Evolutionary conservation across 2,888 invertebrate genomes (phyloP).

Genomic region (Synanthedon myopaeformis): DNA sequence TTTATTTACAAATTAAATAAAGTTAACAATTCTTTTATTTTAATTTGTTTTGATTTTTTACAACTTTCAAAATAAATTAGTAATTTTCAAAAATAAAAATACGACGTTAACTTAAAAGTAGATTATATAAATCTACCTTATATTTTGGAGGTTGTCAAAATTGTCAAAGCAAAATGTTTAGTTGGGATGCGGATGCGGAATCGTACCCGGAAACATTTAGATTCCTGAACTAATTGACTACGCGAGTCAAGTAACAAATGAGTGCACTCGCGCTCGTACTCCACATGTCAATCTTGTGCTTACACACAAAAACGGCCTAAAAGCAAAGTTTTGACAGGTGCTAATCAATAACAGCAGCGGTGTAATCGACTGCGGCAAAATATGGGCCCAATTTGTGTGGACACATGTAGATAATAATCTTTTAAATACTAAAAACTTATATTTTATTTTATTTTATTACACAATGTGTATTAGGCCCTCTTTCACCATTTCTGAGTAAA

Average conservation of each 20-base stretch:
- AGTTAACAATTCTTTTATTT: too few relatives aligned
- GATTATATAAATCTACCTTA: too few relatives aligned
- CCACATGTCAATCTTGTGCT: not conserved
- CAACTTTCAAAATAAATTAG: too few relatives aligned
- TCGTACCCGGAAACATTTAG: slow-evolving; percentile 4
- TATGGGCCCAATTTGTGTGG: not conserved
- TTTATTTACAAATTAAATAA: too few relatives aligned
- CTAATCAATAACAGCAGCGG: not conserved
- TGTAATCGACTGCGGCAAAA: not conserved
- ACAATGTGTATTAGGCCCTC: not conserved
- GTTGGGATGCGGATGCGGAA: not conserved
- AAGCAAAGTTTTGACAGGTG: not conserved
- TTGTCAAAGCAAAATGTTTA: not conserved
- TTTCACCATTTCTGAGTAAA: too few relatives aligned
- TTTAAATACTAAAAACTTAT: not conserved
- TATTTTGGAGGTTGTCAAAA: too few relatives aligned
- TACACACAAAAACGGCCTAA: not conserved
- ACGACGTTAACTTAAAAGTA: too few relatives aligned
- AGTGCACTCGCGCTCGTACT: not conserved
- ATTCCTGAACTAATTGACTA: slow-evolving; percentile 1
- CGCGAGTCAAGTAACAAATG: not conserved
- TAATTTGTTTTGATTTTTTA: too few relatives aligned
- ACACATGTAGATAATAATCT: not conserved
- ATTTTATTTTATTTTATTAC: not conserved
- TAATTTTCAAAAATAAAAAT: too few relatives aligned